These are phyloP conservation scores for Aphaenogaster rudis DNA, from an alignment of 1,140 invertebrate genomes.

Conservation along the genomic window DNA sequence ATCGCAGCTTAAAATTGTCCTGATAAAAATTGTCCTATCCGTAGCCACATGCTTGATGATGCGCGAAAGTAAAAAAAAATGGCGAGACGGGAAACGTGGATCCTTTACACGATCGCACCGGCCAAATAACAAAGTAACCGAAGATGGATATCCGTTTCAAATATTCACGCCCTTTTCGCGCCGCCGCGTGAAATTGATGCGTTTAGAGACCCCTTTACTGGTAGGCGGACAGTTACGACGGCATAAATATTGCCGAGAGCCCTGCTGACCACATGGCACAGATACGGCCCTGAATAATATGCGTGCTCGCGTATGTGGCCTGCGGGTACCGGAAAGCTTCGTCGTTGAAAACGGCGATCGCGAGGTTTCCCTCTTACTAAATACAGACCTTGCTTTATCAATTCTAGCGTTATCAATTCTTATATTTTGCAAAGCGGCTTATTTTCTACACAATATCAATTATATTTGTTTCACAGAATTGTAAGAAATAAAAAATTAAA, in stretches of 20 bases:
- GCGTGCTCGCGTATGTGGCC: conserved; percentile 58
- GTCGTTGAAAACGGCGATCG: conserved; percentile 46
- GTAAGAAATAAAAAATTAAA: neutral
- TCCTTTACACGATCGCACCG: conserved; percentile 69
- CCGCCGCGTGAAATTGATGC: conserved; percentile 86
- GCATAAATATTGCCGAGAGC: conserved; percentile 85
- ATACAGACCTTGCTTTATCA: neutral
- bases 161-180: conserved; percentile 86
- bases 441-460: neutral
- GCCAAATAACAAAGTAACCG: conserved; percentile 83
- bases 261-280: conserved; percentile 84
- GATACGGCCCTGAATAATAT: conserved; percentile 77
- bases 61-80: conserved; percentile 33
- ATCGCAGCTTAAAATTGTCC: neutral
- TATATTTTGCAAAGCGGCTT: neutral
- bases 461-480: neutral
- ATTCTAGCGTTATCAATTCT: neutral
- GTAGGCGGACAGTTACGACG: conserved; percentile 85
- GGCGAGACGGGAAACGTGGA: conserved; percentile 62
- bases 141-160: conserved; percentile 87
- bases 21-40: neutral
- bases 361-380: conserved; percentile 28
- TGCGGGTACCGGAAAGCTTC: conserved; percentile 64
- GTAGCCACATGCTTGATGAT: neutral
- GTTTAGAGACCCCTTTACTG: conserved; percentile 85